These are phyloP conservation scores for Meandrina meandrites DNA, from an alignment of 92 coral and sea anemone genomes.

Conservation along the genomic window DNA sequence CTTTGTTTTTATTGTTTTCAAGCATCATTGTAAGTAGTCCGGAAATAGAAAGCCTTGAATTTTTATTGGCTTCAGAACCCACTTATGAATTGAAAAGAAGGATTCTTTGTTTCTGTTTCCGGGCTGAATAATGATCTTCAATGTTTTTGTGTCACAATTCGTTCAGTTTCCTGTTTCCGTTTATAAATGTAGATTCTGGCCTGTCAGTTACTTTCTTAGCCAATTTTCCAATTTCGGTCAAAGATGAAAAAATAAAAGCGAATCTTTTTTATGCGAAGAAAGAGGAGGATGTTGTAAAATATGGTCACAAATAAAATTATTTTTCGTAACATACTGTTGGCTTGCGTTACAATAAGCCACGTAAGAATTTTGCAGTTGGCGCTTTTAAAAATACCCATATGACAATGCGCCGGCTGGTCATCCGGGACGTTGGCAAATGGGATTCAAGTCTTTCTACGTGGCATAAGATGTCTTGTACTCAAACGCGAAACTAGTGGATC, in stretches of 20 bases:
- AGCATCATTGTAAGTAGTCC: too few species aligned
- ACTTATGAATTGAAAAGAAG: background rate
- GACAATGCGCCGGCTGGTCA: slow-evolving; percentile 69
- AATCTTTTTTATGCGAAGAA: background rate
- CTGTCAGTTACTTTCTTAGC: background rate
- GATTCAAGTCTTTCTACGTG: slow-evolving; percentile 61
- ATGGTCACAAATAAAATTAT: background rate
- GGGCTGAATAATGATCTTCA: background rate
- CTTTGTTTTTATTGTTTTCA: too few species aligned
- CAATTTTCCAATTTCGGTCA: background rate
- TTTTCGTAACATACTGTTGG: background rate
- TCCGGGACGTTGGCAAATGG: slow-evolving; percentile 57
- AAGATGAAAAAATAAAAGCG: background rate
- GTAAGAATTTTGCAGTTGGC: slow-evolving; percentile 65
- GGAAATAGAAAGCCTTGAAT: background rate
- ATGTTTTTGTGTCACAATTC: background rate
- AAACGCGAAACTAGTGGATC: slow-evolving; percentile 7
- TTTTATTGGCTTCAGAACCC: background rate
- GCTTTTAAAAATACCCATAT: slow-evolving; percentile 50
- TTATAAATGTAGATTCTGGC: too few species aligned
- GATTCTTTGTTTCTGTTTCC: background rate
- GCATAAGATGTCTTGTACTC: slow-evolving; percentile 54
- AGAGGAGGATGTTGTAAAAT: background rate
- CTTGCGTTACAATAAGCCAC: slow-evolving; percentile 40
- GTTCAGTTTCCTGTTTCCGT: background rate